Evolutionary conservation across 2,113 vertebrate species (phyloP), one percentile per base, ranked within the genome.

Genomic region (Chionodraco myersi): DNA sequence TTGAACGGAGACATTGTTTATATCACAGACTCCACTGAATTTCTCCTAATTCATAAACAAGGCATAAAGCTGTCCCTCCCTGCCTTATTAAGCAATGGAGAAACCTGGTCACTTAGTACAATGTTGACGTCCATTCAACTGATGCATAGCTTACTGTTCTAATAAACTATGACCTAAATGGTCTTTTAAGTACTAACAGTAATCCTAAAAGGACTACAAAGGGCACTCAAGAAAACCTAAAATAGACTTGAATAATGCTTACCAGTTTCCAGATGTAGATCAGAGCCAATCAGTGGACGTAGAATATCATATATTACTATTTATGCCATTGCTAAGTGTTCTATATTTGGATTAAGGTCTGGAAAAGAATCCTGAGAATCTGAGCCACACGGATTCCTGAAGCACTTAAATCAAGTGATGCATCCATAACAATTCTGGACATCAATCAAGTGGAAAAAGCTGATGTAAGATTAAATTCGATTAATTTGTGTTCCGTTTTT

Each of bases 31-130:
- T 34, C 14, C 1, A 63, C 51, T 65, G 58, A 61, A 84, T 57
- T 69, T 15, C 69, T 21, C 26, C 36, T 53, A 12, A 76, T 79
- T 77, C 41, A 75, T 64, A 65, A 82, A 59, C 58, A 80, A 21
- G 10, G 3, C 9, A 67, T 74, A 34, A 41, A 77, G 11, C 6
- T 18, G 14, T 59, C 36, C 72, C 66, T 77, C 13, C 36, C 44
- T 60, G 6, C 76, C 62, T 68, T 83, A 75, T 79, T 45, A 75
- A 89, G 72, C 51, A 83, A 74, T 69, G 15, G 9, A 69, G 62
- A 72, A 76, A 79, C 45, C 53, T 52, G 34, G 47, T 71, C 74
- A 64, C 36, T 56, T 62, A 21, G n/a, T 3, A 15, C 36, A 59
- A 78, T 14, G 48, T 9, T 65, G 36, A 71, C 66, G 15, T 58